A percentile compares a stretch with the other conserved stretches of the same genome.
Conservation (phyloP, 2,797 vertebrate species). For the Sylvilagus floridanus region DNA sequence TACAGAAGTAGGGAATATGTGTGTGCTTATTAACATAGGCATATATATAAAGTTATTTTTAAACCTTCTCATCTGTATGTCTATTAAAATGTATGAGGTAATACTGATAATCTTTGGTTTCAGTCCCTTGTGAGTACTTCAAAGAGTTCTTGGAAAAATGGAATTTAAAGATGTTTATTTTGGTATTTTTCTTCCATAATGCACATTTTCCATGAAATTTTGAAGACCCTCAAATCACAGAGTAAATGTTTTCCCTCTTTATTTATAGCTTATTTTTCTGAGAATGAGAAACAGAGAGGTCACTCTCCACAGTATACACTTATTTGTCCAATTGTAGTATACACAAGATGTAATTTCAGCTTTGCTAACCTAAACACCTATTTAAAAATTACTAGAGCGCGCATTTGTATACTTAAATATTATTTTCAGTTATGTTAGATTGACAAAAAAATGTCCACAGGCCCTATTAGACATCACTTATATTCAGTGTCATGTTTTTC, state of each 20-base stretch:
- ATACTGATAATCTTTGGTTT: background rate
- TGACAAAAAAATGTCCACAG: background rate
- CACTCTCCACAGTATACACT: background rate
- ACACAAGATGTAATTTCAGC: background rate
- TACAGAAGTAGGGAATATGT: background rate
- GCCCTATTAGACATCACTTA: background rate
- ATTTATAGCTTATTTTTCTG: background rate
- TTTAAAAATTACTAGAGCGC: background rate
- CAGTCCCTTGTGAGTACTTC: background rate
- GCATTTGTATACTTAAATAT: background rate
- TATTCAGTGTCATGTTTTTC: background rate
- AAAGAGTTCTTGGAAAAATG: too few species aligned
- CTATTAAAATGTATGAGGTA: background rate
- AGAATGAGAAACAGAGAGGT: background rate
- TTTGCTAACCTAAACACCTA: background rate
- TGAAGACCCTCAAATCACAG: too few species aligned
- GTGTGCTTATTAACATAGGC: background rate
- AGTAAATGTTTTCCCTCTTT: background rate
- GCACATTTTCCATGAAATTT: too few species aligned
- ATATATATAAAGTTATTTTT: background rate
- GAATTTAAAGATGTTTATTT: too few species aligned
- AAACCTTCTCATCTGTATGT: background rate
- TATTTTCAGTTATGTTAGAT: constrained; percentile 13
- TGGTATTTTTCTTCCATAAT: too few species aligned
- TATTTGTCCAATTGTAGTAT: background rate